These are phyloP conservation scores for Phoxinus phoxinus DNA, from an alignment of 2,113 vertebrate species.

Conservation along the genomic window DNA sequence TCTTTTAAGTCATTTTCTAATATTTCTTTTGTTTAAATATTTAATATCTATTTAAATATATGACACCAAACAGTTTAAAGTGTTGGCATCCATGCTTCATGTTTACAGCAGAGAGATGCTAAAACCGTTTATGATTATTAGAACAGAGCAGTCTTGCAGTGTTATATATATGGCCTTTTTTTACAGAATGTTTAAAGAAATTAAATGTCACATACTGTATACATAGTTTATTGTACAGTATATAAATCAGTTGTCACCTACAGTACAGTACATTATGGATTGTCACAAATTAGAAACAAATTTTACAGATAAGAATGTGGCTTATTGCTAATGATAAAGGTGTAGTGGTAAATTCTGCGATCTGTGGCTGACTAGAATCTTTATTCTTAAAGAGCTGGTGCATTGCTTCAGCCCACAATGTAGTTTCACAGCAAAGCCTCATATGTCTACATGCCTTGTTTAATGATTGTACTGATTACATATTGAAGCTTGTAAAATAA, in stretches of 20 bases:
- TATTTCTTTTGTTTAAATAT: background rate
- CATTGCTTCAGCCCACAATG: background rate
- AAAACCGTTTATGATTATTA: background rate
- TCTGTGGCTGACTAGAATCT: background rate
- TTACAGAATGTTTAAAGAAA: background rate
- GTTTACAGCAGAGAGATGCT: background rate
- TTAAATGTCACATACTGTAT: background rate
- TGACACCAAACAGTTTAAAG: background rate
- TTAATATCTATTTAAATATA: too few species aligned
- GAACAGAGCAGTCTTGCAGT: background rate
- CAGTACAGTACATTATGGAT: background rate
- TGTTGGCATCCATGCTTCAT: background rate
- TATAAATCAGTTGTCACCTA: background rate
- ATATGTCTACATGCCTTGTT: background rate
- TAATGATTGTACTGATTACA: constrained; percentile 8
- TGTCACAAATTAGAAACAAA: background rate
- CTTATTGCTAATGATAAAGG: background rate
- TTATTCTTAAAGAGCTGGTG: background rate
- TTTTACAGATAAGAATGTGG: background rate
- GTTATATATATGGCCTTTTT: background rate
- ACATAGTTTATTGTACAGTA: background rate
- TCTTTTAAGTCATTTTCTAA: background rate
- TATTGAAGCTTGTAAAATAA: constrained; percentile 13
- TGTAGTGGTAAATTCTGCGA: background rate
- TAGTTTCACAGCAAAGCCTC: constrained; percentile 13